Evolutionary conservation across 2,113 vertebrate species (phyloP), one percentile per base, ranked within the genome.

Genomic region (Cyprinodon variegatus): DNA sequence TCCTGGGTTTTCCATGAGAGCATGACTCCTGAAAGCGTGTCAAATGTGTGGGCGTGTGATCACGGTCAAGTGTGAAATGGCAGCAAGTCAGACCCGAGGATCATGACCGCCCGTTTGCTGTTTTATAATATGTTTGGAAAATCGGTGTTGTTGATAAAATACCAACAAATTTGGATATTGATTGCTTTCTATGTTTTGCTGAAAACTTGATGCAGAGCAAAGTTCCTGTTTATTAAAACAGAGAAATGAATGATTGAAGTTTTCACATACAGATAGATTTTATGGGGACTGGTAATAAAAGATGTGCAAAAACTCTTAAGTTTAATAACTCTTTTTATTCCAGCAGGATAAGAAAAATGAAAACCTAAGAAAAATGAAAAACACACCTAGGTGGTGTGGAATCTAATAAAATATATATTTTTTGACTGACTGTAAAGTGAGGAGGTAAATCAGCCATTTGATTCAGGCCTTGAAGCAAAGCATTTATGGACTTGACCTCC

Each of bases 11-110:
- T 86, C 82, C 78, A 83, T 87, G 84, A 71, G 67, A 66, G 70
- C 70, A 77, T 74, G 78, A 81, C 78, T 80, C 57, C 66, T 81
- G 67, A 79, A 70, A 48, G 13, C 15, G 38, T 75, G 74, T 74
- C 61, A 67, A 72, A 61, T 76, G 77, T 75, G 81, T 84, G 89
- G 62, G 79, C 68, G 79, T 80, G 38, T 14, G 78, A 46, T 87
- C 61, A 43, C 70, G 74, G 65, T 48, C 38, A 22, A 50, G 65
- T 82, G 79, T 61, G 70, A 89, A 77, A 84, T 86, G 65, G 61
- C 48, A 5, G 14, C 29, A 70, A 46, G 22, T 83, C 50, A 65
- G 40, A 40, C 17, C 77, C 40, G 50, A 36, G 20, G 22, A 76
- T 69, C 22, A 40, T 76, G 38, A 59, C 10, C 4, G 37, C 69